Evolutionary conservation across 2,113 vertebrate species (phyloP).

Genomic region (Chionodraco myersi): DNA sequence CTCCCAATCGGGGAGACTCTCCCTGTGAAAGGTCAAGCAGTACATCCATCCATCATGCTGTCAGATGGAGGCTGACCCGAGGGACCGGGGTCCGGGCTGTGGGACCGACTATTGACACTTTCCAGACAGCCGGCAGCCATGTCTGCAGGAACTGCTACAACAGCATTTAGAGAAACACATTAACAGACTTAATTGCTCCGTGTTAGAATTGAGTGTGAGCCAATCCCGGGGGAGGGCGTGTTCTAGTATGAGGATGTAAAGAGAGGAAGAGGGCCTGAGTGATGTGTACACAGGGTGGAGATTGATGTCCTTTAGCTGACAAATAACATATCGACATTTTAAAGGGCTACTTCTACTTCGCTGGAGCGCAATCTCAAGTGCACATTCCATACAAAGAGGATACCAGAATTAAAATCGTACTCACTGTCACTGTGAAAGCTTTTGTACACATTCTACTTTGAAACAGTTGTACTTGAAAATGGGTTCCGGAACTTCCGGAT

Average conservation of each 20-base stretch:
- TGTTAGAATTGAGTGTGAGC: constrained; percentile 22
- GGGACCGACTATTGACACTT: constrained; percentile 47
- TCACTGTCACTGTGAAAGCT: background rate
- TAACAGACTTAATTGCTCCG: constrained; percentile 71
- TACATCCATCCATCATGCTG: constrained; percentile 77
- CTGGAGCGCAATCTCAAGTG: background rate
- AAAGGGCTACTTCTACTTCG: background rate
- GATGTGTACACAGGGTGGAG: constrained; percentile 24
- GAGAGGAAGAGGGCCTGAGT: background rate
- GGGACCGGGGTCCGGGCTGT: constrained; percentile 30
- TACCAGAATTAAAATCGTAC: background rate
- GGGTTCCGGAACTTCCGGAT: no score
- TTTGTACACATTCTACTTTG: background rate
- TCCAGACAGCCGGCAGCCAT: constrained; percentile 45
- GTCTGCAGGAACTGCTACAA: constrained; percentile 41
- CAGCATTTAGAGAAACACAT: constrained; percentile 67
- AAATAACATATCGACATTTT: constrained; percentile 17
- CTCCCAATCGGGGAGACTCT: constrained; percentile 6
- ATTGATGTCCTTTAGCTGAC: constrained; percentile 47
- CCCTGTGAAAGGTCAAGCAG: constrained; percentile 60
- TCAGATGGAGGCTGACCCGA: constrained; percentile 54
- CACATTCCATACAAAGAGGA: constrained; percentile 20
- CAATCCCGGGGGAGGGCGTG: constrained; percentile 36
- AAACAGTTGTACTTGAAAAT: background rate
- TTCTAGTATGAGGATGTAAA: constrained; percentile 40